Conservation (phyloP, 1,140 invertebrate species). For the Drosophila ficusphila region DNA sequence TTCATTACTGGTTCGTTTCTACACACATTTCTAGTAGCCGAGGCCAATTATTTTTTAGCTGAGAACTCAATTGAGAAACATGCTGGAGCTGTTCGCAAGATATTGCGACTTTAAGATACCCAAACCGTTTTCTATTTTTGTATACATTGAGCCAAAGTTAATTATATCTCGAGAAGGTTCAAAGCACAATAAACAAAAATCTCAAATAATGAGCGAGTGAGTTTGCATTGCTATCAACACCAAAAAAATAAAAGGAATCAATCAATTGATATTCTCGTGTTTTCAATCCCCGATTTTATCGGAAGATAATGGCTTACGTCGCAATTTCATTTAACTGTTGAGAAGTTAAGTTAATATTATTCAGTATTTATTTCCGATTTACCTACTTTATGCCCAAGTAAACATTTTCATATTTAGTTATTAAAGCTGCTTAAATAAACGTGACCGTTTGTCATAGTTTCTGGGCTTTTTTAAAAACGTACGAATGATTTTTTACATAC, state of each 20-base stretch:
- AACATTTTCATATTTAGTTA: not conserved
- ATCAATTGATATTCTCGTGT: slow-evolving; percentile 8
- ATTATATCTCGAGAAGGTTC: slow-evolving; percentile 7
- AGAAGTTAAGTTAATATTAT: not conserved
- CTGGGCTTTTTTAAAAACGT: slow-evolving; percentile 18
- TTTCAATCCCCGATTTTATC: not conserved
- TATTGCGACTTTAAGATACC: slow-evolving; percentile 1
- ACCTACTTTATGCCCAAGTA: too few relatives aligned
- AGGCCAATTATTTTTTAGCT: slow-evolving; percentile 32
- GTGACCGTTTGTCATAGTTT: slow-evolving; percentile 14
- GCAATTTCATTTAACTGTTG: not conserved
- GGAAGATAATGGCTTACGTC: not conserved
- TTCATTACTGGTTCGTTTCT: slow-evolving; percentile 11
- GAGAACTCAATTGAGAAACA: slow-evolving; percentile 22
- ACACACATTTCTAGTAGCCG: slow-evolving; percentile 1
- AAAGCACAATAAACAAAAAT: slow-evolving; percentile 22
- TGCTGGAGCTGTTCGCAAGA: not conserved
- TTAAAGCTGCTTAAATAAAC: slow-evolving; percentile 1
- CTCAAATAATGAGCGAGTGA: not conserved
- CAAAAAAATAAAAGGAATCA: slow-evolving; percentile 7
- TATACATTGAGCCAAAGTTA: slow-evolving; percentile 1
- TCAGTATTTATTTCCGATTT: not conserved
- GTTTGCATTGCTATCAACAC: slow-evolving; percentile 14
- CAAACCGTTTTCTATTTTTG: slow-evolving; percentile 1
- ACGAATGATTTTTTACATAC: slow-evolving; percentile 9